Percentiles rank a stretch among this genome's conserved stretches.
Evolutionary conservation across 1,140 invertebrate genomes (phyloP).

Genomic region (Hyphantria cunea): DNA sequence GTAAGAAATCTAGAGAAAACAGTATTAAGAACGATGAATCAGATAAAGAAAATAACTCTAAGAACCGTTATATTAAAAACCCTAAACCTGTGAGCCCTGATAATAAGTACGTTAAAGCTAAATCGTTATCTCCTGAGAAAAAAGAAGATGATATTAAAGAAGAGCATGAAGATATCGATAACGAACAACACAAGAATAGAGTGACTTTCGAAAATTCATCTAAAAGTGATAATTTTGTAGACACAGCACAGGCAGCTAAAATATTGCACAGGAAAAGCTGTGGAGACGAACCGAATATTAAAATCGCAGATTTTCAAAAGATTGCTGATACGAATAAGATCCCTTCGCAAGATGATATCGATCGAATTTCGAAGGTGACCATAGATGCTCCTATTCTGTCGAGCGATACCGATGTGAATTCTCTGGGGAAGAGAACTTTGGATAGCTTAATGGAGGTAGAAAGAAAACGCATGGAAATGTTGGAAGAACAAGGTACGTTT

Average conservation of each 20-base stretch:
- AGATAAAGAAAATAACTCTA: slow-evolving; percentile 44
- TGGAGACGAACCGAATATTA: slow-evolving; percentile 70
- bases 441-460: slow-evolving; percentile 95
- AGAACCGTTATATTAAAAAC: slow-evolving; percentile 76
- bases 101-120: slow-evolving; percentile 75
- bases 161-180: slow-evolving; percentile 46
- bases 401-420: slow-evolving; percentile 84
- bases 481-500: slow-evolving; percentile 92
- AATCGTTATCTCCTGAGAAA: slow-evolving; percentile 71
- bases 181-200: slow-evolving; percentile 37
- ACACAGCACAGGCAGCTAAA: slow-evolving; percentile 38
- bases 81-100: slow-evolving; percentile 57
- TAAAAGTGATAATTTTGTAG: slow-evolving; percentile 25
- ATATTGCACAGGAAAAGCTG: slow-evolving; percentile 74
- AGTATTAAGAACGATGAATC: slow-evolving; percentile 52
- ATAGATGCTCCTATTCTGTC: slow-evolving; percentile 89
- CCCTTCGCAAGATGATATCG: slow-evolving; percentile 92
- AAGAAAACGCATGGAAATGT: slow-evolving; percentile 91
- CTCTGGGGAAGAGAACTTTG: slow-evolving; percentile 91
- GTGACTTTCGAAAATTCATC: slow-evolving; percentile 36
- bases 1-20: slow-evolving; percentile 61
- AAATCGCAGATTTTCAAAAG: slow-evolving; percentile 50
- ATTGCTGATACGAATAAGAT: slow-evolving; percentile 76
- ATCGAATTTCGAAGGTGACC: slow-evolving; percentile 92
- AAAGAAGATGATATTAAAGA: slow-evolving; percentile 58